These are phyloP conservation scores for Pygmarrhopalites habei DNA, from an alignment of 1,140 invertebrate genomes.

Conservation along the genomic window DNA sequence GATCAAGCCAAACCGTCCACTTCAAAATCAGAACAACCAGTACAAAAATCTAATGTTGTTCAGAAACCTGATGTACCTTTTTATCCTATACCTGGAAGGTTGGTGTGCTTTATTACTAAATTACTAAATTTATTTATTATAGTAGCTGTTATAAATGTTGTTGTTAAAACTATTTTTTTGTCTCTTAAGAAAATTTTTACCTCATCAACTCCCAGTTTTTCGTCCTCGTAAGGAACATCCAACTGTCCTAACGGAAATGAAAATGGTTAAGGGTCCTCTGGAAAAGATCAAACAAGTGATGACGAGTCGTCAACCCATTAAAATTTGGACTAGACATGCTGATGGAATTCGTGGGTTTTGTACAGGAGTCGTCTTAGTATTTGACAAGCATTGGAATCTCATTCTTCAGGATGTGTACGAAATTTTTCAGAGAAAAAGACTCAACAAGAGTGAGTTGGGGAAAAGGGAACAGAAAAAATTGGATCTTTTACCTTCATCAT, in stretches of 20 bases:
- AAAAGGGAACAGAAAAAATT: neutral
- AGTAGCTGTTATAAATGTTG: too few relatives aligned
- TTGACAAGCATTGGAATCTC: constrained; percentile 93
- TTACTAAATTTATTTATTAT: too few relatives aligned
- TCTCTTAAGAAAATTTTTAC: constrained; percentile 35
- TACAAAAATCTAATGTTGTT: neutral
- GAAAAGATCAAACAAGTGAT: constrained; percentile 54
- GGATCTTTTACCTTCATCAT: too few relatives aligned
- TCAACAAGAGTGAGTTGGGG: constrained; percentile 4
- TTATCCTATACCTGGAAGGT: constrained; percentile 33
- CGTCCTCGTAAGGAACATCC: constrained; percentile 18
- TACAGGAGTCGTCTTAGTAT: constrained; percentile 72
- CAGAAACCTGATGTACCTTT: too few relatives aligned
- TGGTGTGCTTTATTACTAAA: too few relatives aligned
- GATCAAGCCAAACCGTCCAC: too few relatives aligned
- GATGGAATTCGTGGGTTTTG: constrained; percentile 64
- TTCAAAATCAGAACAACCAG: neutral
- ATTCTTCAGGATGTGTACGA: constrained; percentile 79
- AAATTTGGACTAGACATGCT: constrained; percentile 51
- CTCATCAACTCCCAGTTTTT: constrained; percentile 33
- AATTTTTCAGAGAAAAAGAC: constrained; percentile 60
- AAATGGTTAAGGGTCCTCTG: constrained; percentile 52
- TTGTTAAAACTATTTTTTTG: too few relatives aligned
- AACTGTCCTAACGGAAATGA: constrained; percentile 27
- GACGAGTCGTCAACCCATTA: constrained; percentile 53